Evolutionary conservation across 23 tunicate genomes (phyloP), one percentile per base, ranked within the genome.

Genomic region (Ascidia mentula): DNA sequence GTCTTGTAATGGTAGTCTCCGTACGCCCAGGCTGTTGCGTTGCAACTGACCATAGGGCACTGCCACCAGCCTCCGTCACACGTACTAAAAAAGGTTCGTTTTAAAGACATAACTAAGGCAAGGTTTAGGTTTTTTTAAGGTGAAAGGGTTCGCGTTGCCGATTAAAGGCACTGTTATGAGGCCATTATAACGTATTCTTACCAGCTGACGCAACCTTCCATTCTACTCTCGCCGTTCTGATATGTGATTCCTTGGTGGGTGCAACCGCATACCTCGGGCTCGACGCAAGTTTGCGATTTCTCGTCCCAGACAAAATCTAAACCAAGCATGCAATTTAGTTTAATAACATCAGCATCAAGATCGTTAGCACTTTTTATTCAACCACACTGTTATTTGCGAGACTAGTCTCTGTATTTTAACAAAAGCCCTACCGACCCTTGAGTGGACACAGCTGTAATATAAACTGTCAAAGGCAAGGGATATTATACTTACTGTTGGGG

Each of bases 1-100:
- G 80, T 77, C 37, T 77, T 77, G 69, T 77, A 77, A 77, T 77
- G 80, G 36, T 42, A 34, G 60, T 77, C 37, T 31, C 80, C 80
- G 20, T 42, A 77, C 8, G 80, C 45, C 80, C 80, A 77, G 31
- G 80, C 80, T 42, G 80, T 77, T 6, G 80, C 80, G 9, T 39
- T 42, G 20, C 80, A 77, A 6, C 32, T 46, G 26, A 26, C 65
- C 65, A 53, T 53, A 6, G 65, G 22, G 13, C 65, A 53, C 4
- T 28, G 22, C 65, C 65, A 53, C 65, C 22, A 20, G 1, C 65
- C 65, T 20, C 65, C 65, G 24, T 53, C 65, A 28, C 65, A 53
- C 65, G 24, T 20, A 9, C 65, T 53, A 53, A 53, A 53, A 5
- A 26, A 53, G n/a, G n/a, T n/a, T n/a, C n/a, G n/a, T n/a, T n/a